Base-by-base conservation (phyloP, 2,797 vertebrate genomes). In the Ptychobarbus kaznakovi region DNA sequence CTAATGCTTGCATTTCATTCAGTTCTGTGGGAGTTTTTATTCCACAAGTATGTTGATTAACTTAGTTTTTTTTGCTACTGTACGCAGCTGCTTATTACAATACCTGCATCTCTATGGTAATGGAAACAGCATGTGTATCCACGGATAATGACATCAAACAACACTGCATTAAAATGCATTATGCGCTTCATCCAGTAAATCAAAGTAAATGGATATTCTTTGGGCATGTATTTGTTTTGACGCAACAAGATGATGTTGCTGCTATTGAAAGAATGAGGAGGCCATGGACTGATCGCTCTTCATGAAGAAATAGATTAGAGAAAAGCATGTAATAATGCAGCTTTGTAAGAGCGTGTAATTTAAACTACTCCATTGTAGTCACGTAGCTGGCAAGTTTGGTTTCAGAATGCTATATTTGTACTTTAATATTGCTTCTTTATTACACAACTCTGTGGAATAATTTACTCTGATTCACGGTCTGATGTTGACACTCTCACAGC, bases 191-290 rank as follows among this genome's bases (percentile, higher is more conserved):
- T 77, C 35, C 44, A 65, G 75, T 74, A 83, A 51, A 83, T 83
- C 81, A 74, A 65, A 87, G 76, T 86, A 86, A 77, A 83, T 83
- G 56, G 73, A 79, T 88, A 83, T 84, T 74, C 58, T 83, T 76
- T 79, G 65, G 15, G 32, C 40, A 51, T 32, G 35, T 72, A 38
- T 79, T 86, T 87, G 44, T 84, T 76, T 81, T 49, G 20, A 35
- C 22, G 58, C 42, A 75, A 65, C 70, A 56, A 73, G 32, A 79
- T 77, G 63, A 66, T 65, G 63, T 73, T 75, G 81, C 72, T 84
- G 49, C 65, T 63, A 18, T 51, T 73, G 70, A 70, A 81, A 81
- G 46, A 73, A 56, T 11, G 46, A 70, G 51, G 44, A 86, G 32
- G 79, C 77, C 72, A 78, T 46, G 46, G 68, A 74, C 25, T 70